Evolutionary conservation across 2,797 vertebrate genomes (phyloP).

Genomic region (Acrocephalus scirpaceus): DNA sequence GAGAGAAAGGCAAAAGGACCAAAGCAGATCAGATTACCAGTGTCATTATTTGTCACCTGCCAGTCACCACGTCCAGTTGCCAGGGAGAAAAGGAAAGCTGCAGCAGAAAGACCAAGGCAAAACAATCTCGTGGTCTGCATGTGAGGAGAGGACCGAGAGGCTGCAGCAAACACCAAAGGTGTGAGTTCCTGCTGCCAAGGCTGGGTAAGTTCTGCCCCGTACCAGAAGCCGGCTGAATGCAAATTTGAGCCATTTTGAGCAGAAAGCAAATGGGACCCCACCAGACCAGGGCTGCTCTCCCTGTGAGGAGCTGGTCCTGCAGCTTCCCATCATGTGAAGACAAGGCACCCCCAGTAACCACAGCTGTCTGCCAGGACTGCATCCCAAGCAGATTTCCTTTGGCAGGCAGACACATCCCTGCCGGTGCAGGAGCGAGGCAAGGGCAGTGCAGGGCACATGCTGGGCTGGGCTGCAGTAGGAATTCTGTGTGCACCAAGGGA

Average conservation of each 20-base stretch:
- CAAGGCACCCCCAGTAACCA: neutral
- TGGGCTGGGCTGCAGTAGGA: neutral
- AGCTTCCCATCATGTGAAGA: accelerated
- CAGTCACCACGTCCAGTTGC: neutral
- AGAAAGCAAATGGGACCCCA: neutral
- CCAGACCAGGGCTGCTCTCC: neutral
- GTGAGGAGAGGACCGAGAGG: neutral
- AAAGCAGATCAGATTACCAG: neutral
- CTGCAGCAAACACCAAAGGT: neutral
- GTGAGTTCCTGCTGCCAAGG: neutral
- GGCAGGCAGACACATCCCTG: neutral
- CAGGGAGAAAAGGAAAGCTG: neutral
- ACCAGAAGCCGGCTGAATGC: accelerated
- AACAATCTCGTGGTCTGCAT: neutral
- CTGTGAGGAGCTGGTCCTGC: neutral
- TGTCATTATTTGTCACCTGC: neutral
- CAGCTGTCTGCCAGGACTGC: neutral
- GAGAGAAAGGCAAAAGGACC: neutral
- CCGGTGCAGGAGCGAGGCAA: neutral
- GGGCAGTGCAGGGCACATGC: neutral
- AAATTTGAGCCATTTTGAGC: neutral
- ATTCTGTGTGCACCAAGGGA: accelerated
- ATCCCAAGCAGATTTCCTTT: accelerated
- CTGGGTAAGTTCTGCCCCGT: accelerated
- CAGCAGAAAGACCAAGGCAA: neutral